phyloP scores from a whole-genome alignment of 2,797 vertebrate species.

The Hyperoplus lanceolatus region DNA sequence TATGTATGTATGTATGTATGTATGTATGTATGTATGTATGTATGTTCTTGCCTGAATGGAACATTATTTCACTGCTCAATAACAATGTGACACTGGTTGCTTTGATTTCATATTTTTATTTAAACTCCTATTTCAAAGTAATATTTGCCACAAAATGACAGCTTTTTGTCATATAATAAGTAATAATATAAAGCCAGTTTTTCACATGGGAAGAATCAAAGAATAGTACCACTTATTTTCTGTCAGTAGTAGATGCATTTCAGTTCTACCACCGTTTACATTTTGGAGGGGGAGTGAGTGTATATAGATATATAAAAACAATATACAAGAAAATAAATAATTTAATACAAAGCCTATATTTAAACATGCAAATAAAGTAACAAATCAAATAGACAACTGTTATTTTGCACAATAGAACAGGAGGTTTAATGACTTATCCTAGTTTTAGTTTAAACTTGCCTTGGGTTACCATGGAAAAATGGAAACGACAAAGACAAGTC shows the following conservation, averaged over 20 bases:
- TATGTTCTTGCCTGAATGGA: slow-evolving; percentile 7
- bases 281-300: slow-evolving; percentile 27
- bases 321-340: slow-evolving; percentile 80
- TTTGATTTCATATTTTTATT: slow-evolving; percentile 73
- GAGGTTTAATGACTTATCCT: slow-evolving; percentile 55
- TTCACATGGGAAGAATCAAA: slow-evolving; percentile 62
- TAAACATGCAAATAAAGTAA: slow-evolving; percentile 77
- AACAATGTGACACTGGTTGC: slow-evolving; percentile 49
- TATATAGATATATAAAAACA: slow-evolving; percentile 55
- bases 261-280: slow-evolving; percentile 55
- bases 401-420: slow-evolving; percentile 58
- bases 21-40: neutral
- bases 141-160: slow-evolving; percentile 70
- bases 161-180: slow-evolving; percentile 54
- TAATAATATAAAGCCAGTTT: slow-evolving; percentile 72
- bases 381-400: slow-evolving; percentile 60
- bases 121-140: slow-evolving; percentile 69
- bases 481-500: slow-evolving; percentile 52
- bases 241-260: slow-evolving; percentile 27
- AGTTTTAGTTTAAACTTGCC: slow-evolving; percentile 46
- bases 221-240: slow-evolving; percentile 40
- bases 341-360: slow-evolving; percentile 65
- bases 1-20: too few relatives aligned
- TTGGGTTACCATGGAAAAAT: slow-evolving; percentile 56
- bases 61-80: slow-evolving; percentile 39